Base-by-base conservation (phyloP, 2,113 vertebrate genomes). In the Myiozetetes cayanensis region DNA sequence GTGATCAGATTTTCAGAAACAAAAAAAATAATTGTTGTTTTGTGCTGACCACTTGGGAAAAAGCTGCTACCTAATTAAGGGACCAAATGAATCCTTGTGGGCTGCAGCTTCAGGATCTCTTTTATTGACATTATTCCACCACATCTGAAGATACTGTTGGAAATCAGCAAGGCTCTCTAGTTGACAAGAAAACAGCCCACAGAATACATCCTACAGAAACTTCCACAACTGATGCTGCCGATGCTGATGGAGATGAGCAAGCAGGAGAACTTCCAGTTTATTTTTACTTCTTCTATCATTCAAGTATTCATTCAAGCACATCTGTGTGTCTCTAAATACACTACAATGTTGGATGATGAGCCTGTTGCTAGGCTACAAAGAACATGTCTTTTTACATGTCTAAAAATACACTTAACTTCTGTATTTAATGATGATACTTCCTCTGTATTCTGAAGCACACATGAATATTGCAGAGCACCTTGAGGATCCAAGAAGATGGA, bases 361-460 rank as follows among this genome's bases (percentile, higher is more conserved):
- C 56, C 78, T 80, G 96, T 97, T 96, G 95, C 96, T 95, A 97
- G 59, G 96, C 66, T 93, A 94, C 96, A 91, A 94, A 94, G 44
- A 85, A 89, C 62, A 49, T 41, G 53, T 56, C 31, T 49, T 78
- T 91, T 94, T 78, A 65, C 82, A 47, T 56, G 37, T 85, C 94
- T 95, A 96, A 96, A 94, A 96, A 94, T 96, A 96, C 11, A 85
- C 87, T 90, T 85, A 79, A 91, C 78, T 90, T 87, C 37, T 88
- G 46, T 55, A 58, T 88, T 86, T 95, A 94, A 86, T 83, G 67
- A 44, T 73, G 55, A 66, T 86, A 24, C 14, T 71, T 76, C 39
- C 39, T 92, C 63, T 83, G 43, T 53, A 59, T 74, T 83, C 63
- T 55, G 74, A 95, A 93, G 46, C 2, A 8, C 50, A 55, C 33